Evolutionary conservation across 2,888 invertebrate species (phyloP).

Genomic region (Limnephilus rhombicus): DNA sequence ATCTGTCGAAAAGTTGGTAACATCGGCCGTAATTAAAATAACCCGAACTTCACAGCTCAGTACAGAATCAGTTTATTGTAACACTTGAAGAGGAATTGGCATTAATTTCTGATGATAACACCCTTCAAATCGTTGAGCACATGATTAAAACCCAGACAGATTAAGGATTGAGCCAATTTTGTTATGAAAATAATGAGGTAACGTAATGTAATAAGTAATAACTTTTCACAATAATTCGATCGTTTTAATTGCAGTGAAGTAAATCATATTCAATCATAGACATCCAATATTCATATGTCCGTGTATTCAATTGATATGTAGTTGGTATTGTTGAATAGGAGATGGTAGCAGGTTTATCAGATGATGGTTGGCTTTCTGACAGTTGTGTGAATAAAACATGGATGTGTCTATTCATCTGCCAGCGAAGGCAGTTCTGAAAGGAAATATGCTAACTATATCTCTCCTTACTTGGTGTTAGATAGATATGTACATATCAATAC

Average conservation of each 20-base stretch:
- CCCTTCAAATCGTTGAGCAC: neutral
- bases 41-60: too few relatives aligned
- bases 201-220: neutral
- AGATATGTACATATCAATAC: neutral
- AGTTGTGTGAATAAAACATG: neutral
- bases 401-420: neutral
- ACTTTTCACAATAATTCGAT: neutral
- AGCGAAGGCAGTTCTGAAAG: neutral
- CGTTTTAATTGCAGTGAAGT: neutral
- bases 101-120: neutral
- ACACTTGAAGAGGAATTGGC: neutral
- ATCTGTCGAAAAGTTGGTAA: too few relatives aligned
- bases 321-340: neutral
- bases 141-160: too few relatives aligned
- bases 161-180: too few relatives aligned
- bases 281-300: too few relatives aligned
- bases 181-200: neutral
- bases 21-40: too few relatives aligned
- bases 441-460: neutral
- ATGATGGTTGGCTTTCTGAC: neutral
- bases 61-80: neutral
- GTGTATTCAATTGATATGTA: neutral
- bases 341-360: neutral
- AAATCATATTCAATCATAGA: neutral
- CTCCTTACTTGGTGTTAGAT: neutral